Evolutionary conservation across 64 coral and sea anemone genomes (phyloP), one percentile per base, ranked within the genome.

Genomic region (Montipora efflorescens): DNA sequence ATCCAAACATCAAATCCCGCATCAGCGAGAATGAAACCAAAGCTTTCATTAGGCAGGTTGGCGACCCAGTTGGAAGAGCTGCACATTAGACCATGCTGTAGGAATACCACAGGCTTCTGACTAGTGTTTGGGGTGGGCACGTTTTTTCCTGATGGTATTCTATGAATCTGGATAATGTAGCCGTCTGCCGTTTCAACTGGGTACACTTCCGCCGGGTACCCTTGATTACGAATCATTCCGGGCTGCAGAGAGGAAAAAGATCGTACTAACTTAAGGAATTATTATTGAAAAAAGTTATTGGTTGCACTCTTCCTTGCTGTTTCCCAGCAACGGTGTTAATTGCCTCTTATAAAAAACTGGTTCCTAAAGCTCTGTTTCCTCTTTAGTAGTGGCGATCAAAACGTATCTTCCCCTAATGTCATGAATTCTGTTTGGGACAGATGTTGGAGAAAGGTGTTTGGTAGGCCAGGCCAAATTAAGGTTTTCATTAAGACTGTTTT

Each of bases 1-100:
- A 98, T 68, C 96, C 96, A 98, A 10, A 98, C 96, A 75, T 98
- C 96, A 58, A 93, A 98, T 0, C 96, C 90, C 5, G 84, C 58
- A 69, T 98, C 96, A 11, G 96, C 96, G 10, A 98, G 67, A 47
- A 98, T 79, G 22, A 95, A 98, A 4, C 79, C 96, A 21, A 98
- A 80, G 49, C 96, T 95, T 70, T 95, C 19, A 15, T 95, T 93
- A 19, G 90, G 82, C 25, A 78, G 86, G 77, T 98, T 93, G 36
- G 90, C 83, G 47, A 98, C 94, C 94, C 94, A 98, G 47, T 93
- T 84, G 8, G 95, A 88, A 6, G 92, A 58, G 10, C 78, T 72
- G 12, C 47, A 49, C 2, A 97, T 72, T 25, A 97, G 84, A 43
- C 95, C 95, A 46, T 97, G 95, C 91, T 98, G 88, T 18, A 90